Evolutionary conservation across 2,888 invertebrate genomes (phyloP).

Genomic region (Heliconius hortense): DNA sequence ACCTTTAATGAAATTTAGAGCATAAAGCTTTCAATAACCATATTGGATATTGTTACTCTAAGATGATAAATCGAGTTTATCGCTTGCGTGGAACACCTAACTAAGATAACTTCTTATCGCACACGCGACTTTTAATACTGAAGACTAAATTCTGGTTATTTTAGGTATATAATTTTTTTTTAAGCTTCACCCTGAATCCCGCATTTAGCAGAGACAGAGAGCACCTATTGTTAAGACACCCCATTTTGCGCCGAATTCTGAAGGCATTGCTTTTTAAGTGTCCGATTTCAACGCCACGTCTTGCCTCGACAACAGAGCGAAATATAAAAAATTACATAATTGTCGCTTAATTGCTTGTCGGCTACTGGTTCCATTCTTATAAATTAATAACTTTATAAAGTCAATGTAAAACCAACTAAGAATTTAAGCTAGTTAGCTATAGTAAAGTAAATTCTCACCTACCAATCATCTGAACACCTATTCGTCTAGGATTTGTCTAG

Average conservation of each 20-base stretch:
- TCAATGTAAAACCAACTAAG: not conserved
- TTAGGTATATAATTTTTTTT: not conserved
- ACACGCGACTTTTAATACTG: not conserved
- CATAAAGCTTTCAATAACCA: conserved; percentile 22
- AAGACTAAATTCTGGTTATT: not conserved
- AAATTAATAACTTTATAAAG: too few species aligned
- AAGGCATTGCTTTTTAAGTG: too few species aligned
- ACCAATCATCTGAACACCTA: conserved; percentile 45
- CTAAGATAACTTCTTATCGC: conserved; percentile 24
- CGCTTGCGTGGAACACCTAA: conserved; percentile 17
- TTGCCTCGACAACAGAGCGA: too few species aligned
- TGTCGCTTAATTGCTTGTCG: too few species aligned
- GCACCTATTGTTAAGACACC: too few species aligned
- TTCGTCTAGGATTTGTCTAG: conserved; percentile 51
- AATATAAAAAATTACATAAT: too few species aligned
- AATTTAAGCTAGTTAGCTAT: not conserved
- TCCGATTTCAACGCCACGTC: too few species aligned
- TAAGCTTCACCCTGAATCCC: too few species aligned
- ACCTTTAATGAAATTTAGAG: not conserved
- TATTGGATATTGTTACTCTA: conserved; percentile 19
- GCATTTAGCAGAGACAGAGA: too few species aligned
- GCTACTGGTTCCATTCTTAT: too few species aligned
- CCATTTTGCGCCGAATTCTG: too few species aligned
- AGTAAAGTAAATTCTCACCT: conserved; percentile 19
- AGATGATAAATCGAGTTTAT: conserved; percentile 34